Base-by-base conservation (phyloP, 2,797 vertebrate species). In the Eulemur coronatus region DNA sequence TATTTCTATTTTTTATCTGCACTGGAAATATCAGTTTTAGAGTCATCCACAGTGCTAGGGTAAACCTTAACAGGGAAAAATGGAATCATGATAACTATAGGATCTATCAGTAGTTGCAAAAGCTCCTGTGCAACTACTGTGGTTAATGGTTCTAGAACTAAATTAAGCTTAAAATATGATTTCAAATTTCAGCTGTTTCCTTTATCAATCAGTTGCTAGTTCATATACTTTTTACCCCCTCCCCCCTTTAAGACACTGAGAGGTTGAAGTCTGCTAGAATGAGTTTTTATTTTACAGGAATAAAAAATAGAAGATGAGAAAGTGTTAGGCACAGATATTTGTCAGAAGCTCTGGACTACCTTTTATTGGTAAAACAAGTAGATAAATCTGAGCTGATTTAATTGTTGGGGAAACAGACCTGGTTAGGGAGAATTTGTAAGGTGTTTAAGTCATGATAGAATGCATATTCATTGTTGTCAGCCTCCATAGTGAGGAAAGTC, bases 1-100 rank as follows among this genome's bases (percentile, higher is more conserved):
- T 86, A 69, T 76, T 93, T 86, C 91, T 18, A n/a, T 73, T 69
- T 88, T 84, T 91, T 61, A 67, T 79, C 72, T 93, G 18, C 57
- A 43, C 2, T 76, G 26, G 35, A 86, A 50, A 89, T 80, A 72
- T 10, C 15, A 76, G 4, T 87, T 94, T 84, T 84, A n/a, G 30
- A 59, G 12, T 87, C n/a, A 94, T 88, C 26, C 63, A 79, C 41
- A 67, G 18, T 82, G n/a, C 52, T 63, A 35, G 11, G 17, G 30
- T 86, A 87, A 90, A 87, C 18, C 38, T 87, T 86, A 76, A 75
- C 6, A 30, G 81, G 41, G 50, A 87, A 76, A 87, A 86, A 67
- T 43, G n/a, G 14, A 85, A 26, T 33, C 22, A 59, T 41, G 26
- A 69, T 69, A 85, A 86, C 15, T n/a, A 86, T 7, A 81, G 33